Conservation (phyloP, 2,797 vertebrate genomes). For the Sorex maritimensis region DNA sequence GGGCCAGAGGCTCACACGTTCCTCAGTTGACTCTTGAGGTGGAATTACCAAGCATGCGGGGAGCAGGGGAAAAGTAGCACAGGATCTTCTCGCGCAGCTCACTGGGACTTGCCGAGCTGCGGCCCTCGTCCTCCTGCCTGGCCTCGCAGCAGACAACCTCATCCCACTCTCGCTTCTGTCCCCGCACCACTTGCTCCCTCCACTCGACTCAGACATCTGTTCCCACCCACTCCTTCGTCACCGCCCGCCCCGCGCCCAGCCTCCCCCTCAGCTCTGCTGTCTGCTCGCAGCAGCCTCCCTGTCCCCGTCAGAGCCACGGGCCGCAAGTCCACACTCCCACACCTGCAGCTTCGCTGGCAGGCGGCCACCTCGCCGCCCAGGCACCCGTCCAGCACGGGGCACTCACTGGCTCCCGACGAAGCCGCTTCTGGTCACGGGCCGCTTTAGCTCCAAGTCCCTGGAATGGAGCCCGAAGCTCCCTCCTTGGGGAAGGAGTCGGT, state of each 20-base stretch:
- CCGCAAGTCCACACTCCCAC: not conserved
- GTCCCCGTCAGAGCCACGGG: not conserved
- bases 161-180: conserved; percentile 47
- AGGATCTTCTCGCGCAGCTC: not conserved
- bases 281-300: conserved; percentile 32
- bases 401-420: not conserved
- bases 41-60: not conserved
- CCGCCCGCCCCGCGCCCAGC: conserved; percentile 64
- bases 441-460: not conserved
- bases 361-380: rapidly evolving
- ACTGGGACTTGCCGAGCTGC: not conserved
- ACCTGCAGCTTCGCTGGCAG: not conserved
- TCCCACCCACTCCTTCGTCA: conserved; percentile 76
- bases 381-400: not conserved
- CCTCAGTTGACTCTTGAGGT: not conserved
- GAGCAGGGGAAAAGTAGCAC: not conserved
- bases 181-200: conserved; percentile 45
- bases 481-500: not conserved
- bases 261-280: conserved; percentile 21
- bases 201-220: conserved; percentile 79
- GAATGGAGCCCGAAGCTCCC: not conserved
- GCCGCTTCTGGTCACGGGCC: not conserved
- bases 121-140: not conserved
- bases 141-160: conserved; percentile 51
- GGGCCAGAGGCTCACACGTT: not conserved